These are phyloP conservation scores for Dendrolimus pini DNA, from an alignment of 2,888 invertebrate species.

Conservation along the genomic window DNA sequence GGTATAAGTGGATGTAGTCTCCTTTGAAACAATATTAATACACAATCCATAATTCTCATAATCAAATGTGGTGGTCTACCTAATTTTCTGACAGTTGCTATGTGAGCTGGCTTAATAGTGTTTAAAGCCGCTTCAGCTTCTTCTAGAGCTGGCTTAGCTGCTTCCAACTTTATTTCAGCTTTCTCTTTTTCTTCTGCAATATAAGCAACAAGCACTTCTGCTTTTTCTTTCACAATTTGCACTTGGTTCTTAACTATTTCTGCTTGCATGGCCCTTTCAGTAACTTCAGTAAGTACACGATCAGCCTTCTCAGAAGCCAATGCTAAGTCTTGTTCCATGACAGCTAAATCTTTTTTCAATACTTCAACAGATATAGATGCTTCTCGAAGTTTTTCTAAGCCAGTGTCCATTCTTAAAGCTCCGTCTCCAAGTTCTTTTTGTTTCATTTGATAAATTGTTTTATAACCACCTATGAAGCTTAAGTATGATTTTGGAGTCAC, in stretches of 20 bases:
- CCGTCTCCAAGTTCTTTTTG: constrained; percentile 93
- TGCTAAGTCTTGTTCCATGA: constrained; percentile 96
- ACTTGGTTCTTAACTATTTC: constrained; percentile 97
- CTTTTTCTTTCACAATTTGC: constrained; percentile 96
- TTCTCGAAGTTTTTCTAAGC: constrained; percentile 95
- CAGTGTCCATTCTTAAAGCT: constrained; percentile 95
- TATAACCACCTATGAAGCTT: constrained; percentile 96
- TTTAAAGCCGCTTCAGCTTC: constrained; percentile 96
- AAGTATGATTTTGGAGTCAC: constrained; percentile 98
- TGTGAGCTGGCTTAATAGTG: constrained; percentile 97
- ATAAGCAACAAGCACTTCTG: constrained; percentile 89
- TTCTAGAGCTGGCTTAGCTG: constrained; percentile 95
- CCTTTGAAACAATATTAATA: constrained; percentile 93
- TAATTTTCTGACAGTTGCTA: constrained; percentile 94
- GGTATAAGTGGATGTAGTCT: constrained; percentile 88
- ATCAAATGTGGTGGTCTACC: constrained; percentile 97
- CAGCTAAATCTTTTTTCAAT: constrained; percentile 92
- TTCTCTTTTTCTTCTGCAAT: constrained; percentile 93
- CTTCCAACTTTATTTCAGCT: constrained; percentile 95
- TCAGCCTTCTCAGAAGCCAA: constrained; percentile 95
- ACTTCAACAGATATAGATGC: constrained; percentile 96
- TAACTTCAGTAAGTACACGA: constrained; percentile 91
- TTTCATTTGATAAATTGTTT: constrained; percentile 93
- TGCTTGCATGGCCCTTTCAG: constrained; percentile 95
- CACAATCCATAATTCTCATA: constrained; percentile 99